Evolutionary conservation across 2,888 invertebrate species (phyloP).

Genomic region (Phytoseiulus persimilis): DNA sequence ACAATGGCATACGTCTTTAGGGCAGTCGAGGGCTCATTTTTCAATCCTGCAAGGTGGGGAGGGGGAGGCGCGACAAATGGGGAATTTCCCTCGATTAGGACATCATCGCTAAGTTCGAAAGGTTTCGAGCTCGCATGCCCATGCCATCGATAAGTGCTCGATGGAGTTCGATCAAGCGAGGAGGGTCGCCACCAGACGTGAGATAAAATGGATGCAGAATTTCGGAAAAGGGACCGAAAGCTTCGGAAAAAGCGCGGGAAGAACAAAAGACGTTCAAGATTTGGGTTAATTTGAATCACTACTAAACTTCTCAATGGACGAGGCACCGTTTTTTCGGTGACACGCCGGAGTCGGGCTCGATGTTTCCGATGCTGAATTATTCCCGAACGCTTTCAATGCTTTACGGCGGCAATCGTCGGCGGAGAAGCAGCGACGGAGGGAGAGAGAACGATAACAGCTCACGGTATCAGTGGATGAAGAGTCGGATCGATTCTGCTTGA

Average conservation of each 20-base stretch:
- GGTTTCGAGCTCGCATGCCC: too few species aligned
- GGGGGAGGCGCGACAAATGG: too few species aligned
- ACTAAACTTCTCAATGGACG: not conserved
- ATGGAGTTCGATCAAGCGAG: too few species aligned
- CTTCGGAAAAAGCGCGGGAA: not conserved
- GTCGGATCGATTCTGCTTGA: not conserved
- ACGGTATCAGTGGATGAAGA: not conserved
- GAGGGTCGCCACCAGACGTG: too few species aligned
- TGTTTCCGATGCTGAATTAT: not conserved
- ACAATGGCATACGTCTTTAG: too few species aligned
- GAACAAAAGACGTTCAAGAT: not conserved
- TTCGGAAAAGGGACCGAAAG: not conserved
- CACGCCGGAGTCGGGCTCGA: not conserved
- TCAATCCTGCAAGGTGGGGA: too few species aligned
- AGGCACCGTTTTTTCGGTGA: not conserved
- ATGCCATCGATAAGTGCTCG: too few species aligned
- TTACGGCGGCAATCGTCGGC: not conserved
- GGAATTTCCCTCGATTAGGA: too few species aligned
- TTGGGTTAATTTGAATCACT: constrained; percentile 5
- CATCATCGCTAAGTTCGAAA: too few species aligned
- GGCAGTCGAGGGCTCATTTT: too few species aligned
- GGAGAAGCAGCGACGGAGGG: not conserved
- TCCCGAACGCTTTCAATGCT: not conserved
- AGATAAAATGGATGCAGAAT: too few species aligned
- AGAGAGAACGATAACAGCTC: not conserved